phyloP scores from a whole-genome alignment of 2,797 vertebrate genomes.

The Enteromius afrohamiltoni region DNA sequence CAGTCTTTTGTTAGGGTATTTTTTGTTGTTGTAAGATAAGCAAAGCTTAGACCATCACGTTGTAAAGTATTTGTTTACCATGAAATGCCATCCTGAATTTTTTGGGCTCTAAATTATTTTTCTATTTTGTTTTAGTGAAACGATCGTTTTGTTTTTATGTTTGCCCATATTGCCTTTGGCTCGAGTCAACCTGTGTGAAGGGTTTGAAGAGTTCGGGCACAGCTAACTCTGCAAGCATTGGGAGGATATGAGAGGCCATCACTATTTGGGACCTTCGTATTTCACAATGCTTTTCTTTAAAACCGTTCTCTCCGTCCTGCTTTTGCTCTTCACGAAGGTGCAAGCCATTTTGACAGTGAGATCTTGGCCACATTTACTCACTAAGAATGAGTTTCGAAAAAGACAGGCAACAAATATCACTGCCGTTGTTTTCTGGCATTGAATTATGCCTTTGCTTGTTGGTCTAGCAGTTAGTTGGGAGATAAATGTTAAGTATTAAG shows the following conservation, averaged over 20 bases:
- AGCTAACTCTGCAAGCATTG: constrained; percentile 32
- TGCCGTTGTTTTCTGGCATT: constrained; percentile 29
- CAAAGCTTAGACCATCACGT: constrained; percentile 43
- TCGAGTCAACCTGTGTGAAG: constrained; percentile 9
- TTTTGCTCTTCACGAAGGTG: not conserved
- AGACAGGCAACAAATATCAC: constrained; percentile 18
- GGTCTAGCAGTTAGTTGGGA: constrained; percentile 11
- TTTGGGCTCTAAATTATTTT: constrained; percentile 47
- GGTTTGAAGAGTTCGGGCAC: constrained; percentile 7
- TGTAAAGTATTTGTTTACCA: constrained; percentile 51
- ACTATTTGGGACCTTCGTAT: constrained; percentile 7
- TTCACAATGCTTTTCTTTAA: constrained; percentile 12
- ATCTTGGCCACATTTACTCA: constrained; percentile 9
- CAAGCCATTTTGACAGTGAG: constrained; percentile 15
- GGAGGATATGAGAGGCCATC: constrained; percentile 48
- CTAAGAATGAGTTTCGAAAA: constrained; percentile 19
- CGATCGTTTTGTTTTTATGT: constrained; percentile 39
- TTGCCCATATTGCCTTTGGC: constrained; percentile 62
- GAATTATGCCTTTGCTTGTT: constrained; percentile 47
- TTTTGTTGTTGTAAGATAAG: constrained; percentile 46
- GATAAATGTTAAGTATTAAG: constrained; percentile 12
- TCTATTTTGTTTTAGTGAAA: constrained; percentile 32
- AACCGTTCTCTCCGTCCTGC: constrained; percentile 12
- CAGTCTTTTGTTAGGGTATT: constrained; percentile 19
- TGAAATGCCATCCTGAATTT: constrained; percentile 46